Percentiles rank a stretch among this genome's conserved stretches.
Evolutionary conservation across 2,113 vertebrate genomes (phyloP).

Genomic region (Grammomys surdaster): DNA sequence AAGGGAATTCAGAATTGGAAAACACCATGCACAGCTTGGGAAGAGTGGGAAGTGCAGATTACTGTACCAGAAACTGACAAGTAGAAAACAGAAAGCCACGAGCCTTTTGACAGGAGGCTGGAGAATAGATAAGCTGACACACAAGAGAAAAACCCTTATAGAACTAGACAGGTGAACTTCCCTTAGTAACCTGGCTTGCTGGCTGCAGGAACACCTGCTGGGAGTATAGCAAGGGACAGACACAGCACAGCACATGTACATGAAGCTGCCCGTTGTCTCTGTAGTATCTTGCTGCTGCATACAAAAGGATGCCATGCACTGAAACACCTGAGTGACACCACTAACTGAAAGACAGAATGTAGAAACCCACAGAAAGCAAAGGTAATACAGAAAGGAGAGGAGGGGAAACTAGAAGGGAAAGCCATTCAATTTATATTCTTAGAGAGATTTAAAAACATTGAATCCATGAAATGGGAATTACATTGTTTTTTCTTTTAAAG

Average conservation of each 20-base stretch:
- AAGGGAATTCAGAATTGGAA: conserved; percentile 25
- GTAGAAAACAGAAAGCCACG: neutral
- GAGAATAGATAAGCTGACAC: neutral
- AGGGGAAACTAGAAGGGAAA: neutral
- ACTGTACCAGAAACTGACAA: neutral
- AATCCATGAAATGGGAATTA: neutral
- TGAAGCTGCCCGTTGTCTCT: neutral
- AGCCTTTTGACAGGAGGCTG: neutral
- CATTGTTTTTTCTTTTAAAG: neutral
- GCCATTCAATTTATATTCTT: neutral
- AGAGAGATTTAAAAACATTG: neutral
- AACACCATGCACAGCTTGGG: conserved; percentile 1
- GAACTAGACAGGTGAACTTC: neutral
- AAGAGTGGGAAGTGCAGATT: conserved; percentile 2
- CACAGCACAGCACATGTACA: neutral
- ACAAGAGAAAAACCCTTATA: neutral
- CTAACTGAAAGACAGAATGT: neutral
- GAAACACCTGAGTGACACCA: neutral
- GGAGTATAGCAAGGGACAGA: neutral
- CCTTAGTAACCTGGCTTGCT: neutral
- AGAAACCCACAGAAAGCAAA: neutral
- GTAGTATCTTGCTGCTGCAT: neutral
- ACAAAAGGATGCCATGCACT: neutral
- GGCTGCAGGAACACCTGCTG: neutral
- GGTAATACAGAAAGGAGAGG: neutral